Percentiles rank a stretch among this genome's conserved stretches.
These are phyloP conservation scores for Lampropteryx suffumata DNA, from an alignment of 2,888 invertebrate genomes.

Conservation along the genomic window DNA sequence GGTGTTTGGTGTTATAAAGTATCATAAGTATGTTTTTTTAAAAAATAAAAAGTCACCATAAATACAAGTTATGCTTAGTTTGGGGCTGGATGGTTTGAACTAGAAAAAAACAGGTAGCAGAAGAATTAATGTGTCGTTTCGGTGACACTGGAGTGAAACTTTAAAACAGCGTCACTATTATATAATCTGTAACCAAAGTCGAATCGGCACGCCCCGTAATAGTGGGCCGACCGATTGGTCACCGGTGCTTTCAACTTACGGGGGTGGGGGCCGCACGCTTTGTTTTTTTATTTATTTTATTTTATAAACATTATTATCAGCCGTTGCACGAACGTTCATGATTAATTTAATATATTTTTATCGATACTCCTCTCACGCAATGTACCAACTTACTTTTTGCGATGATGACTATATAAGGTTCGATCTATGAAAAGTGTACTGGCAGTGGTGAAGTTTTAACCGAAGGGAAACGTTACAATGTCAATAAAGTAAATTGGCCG, in stretches of 20 bases:
- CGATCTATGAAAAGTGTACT: slow-evolving; percentile 5
- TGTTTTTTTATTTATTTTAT: slow-evolving; percentile 48
- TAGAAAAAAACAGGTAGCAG: no score
- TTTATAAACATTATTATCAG: slow-evolving; percentile 54
- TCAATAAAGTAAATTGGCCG: no score
- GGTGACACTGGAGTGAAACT: slow-evolving; percentile 6
- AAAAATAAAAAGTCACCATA: no score
- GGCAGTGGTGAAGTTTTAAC: neutral
- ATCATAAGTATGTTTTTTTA: no score
- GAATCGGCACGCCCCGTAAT: slow-evolving; percentile 49
- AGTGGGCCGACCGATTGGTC: slow-evolving; percentile 50
- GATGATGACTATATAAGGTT: slow-evolving; percentile 35
- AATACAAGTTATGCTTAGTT: no score
- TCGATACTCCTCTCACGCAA: slow-evolving; percentile 65
- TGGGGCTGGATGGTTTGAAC: no score
- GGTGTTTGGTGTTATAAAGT: no score
- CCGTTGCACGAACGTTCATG: slow-evolving; percentile 60
- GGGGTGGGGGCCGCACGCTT: slow-evolving; percentile 44
- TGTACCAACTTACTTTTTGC: slow-evolving; percentile 59
- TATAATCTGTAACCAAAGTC: slow-evolving; percentile 5
- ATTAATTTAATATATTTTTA: slow-evolving; percentile 78
- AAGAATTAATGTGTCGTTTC: no score
- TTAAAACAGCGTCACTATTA: neutral
- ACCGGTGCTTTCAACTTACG: slow-evolving; percentile 39
- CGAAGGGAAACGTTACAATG: no score